Base-by-base conservation (phyloP, 2,888 invertebrate genomes). In the Phania funesta region DNA sequence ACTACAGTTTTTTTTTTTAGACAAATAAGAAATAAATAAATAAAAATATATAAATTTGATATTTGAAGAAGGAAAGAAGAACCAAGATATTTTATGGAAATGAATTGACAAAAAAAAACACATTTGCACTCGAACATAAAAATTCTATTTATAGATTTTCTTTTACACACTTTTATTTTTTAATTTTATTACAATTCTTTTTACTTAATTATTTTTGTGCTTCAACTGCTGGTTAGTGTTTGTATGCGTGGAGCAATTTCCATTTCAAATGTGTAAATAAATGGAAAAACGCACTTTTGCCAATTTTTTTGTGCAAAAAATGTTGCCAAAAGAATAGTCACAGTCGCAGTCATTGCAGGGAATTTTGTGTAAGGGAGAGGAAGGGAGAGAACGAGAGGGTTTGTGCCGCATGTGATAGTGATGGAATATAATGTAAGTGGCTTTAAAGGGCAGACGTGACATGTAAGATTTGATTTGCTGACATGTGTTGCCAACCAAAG, bases 191-290 rank as follows among this genome's bases (percentile, higher is more conserved):
- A 41, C 13, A 38, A 24, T 58, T 54, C 9, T 56, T 20, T 54
- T 71, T 35, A 13, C 46, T 60, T 65, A 48, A 6, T 62, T 29
- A 13, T 54, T 32, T 70, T 44, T 70, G 2, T 52, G 44, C 32
- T 20, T 18, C 32, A 58, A 58, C 9, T 56, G 46, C 44, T 32
- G 20, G 18, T 44, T 11, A 20, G 38, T 65, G 32, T 3, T 20
- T 11, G 4, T 22, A 13, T 46, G 29, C 20, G 2, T 16, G 22
- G 16, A 16, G 9, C 74, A 62, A 68, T 79, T 80, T 83, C 73
- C 64, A 77, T 74, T n/a, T 80, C 73, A 80, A 77, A 75, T 83
- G 76, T 83, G 62, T 73, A 77, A 77, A 80, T 80, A 58, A 77
- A 83, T 83, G 74, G 74, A 75, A 80, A 68, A 80, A 67, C 80